Evolutionary conservation across 2,888 invertebrate genomes (phyloP).

Genomic region (Brenthis hecate): DNA sequence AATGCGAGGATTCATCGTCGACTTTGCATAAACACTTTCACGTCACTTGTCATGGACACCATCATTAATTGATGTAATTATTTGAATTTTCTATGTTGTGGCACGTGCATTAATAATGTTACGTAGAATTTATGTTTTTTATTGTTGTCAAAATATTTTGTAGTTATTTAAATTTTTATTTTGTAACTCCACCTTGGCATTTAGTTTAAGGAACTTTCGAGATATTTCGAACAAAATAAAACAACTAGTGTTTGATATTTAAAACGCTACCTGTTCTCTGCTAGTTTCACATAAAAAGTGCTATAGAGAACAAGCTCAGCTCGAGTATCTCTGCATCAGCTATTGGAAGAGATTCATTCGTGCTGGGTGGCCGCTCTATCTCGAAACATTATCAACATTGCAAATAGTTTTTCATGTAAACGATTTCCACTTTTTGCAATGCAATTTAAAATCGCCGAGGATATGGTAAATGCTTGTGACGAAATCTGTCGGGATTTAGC

Average conservation of each 20-base stretch:
- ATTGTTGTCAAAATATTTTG: not conserved
- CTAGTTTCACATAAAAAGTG: conserved; percentile 8
- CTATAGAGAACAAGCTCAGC: conserved; percentile 18
- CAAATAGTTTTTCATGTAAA: conserved; percentile 48
- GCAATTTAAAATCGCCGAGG: conserved; percentile 43
- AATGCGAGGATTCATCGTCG: conserved; percentile 65
- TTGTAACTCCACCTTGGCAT: not conserved
- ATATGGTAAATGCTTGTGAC: conserved; percentile 51
- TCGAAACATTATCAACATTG: conserved; percentile 43
- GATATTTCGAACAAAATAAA: not conserved
- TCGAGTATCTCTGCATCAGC: conserved; percentile 33
- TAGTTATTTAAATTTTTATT: not conserved
- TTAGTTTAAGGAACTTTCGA: not conserved
- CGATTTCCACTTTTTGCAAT: conserved; percentile 48
- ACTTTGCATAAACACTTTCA: conserved; percentile 75
- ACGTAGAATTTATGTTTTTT: not conserved
- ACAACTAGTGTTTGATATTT: not conserved
- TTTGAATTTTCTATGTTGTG: conserved; percentile 27
- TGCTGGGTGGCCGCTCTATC: conserved; percentile 57
- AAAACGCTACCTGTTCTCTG: not conserved
- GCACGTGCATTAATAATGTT: conserved; percentile 5
- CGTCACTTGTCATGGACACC: conserved; percentile 49
- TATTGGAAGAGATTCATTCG: conserved; percentile 45
- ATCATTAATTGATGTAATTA: conserved; percentile 46
- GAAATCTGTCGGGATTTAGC: conserved; percentile 60